Evolutionary conservation across 2,113 vertebrate genomes (phyloP), one percentile per base, ranked within the genome.

Genomic region (Peromyscus californicus): DNA sequence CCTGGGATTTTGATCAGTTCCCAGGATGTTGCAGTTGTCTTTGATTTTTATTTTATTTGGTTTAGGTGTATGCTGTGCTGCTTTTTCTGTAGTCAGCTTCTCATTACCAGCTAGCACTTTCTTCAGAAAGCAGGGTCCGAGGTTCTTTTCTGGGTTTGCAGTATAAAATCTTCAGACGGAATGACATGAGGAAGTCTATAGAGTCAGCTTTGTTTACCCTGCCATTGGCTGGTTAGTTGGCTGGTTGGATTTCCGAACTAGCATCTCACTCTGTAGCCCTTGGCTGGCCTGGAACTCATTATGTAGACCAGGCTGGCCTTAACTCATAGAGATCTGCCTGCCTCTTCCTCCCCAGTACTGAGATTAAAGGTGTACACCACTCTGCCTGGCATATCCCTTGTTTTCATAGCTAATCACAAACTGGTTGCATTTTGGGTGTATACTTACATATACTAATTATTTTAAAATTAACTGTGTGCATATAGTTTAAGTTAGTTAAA

Each of bases 351-450:
- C 72, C 10, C 2, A 74, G 19, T 42, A 24, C n/a, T 42, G 11
- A 22, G 72, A 75, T 75, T 75, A 24, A 75, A 75, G 22, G 22
- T 42, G 9, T 75, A 4, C 0, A 9, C 10, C 9, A 42, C 39
- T 42, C 24, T 75, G 72, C 39, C 9, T 42, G 72, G 9, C 72
- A 75, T 75, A 75, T 12, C 22, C 78, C 29, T 96, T 76, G 11
- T 91, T 96, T 84, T 96, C 33, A 67, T 78, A 86, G 67, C 82
- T 86, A 83, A 48, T 93, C 74, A 96, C 21, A 89, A 26, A 93
- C 90, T 94, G 42, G 24, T 87, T 95, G 19, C 24, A 48, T 93
- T 96, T 92, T 24, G 51, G n/a, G 12, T 89, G 0, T 79, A 11
- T 75, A 76, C 13, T 74, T 91, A 51, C 15, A 88, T 6, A 85